Evolutionary conservation across 2,888 invertebrate genomes (phyloP).

Genomic region (Anoncus sp.): DNA sequence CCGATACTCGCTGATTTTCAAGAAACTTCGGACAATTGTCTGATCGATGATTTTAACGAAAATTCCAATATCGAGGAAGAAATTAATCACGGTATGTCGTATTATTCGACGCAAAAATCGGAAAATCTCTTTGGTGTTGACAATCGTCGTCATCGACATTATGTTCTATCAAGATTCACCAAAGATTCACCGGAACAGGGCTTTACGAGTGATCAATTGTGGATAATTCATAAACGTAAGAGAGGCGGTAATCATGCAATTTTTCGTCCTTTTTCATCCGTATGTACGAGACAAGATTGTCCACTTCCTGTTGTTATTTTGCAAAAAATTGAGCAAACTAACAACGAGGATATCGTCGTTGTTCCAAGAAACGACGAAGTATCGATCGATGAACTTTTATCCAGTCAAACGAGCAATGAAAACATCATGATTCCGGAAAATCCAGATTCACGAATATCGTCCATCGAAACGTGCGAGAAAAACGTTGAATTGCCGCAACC

Average conservation of each 20-base stretch:
- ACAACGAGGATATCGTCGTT: neutral
- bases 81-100: slow-evolving; percentile 35
- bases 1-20: slow-evolving; percentile 38
- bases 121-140: slow-evolving; percentile 41
- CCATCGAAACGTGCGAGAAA: neutral
- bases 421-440: neutral
- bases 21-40: slow-evolving; percentile 6
- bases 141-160: slow-evolving; percentile 60
- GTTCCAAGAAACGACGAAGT: neutral
- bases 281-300: slow-evolving; percentile 58
- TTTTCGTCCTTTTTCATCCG: neutral
- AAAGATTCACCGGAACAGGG: slow-evolving; percentile 43
- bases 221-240: slow-evolving; percentile 66
- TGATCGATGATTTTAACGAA: slow-evolving; percentile 8
- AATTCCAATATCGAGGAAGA: neutral
- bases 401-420: neutral
- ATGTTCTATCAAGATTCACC: slow-evolving; percentile 38
- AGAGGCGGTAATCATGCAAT: slow-evolving; percentile 13
- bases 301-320: slow-evolving; percentile 59
- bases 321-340: slow-evolving; percentile 50
- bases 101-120: slow-evolving; percentile 60
- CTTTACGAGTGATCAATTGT: slow-evolving; percentile 61
- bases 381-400: neutral
- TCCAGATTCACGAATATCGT: neutral
- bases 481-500: neutral